Percentiles rank a stretch among this genome's conserved stretches.
These are phyloP conservation scores for Catagonus wagneri DNA, from an alignment of 2,113 vertebrate genomes.

Conservation along the genomic window DNA sequence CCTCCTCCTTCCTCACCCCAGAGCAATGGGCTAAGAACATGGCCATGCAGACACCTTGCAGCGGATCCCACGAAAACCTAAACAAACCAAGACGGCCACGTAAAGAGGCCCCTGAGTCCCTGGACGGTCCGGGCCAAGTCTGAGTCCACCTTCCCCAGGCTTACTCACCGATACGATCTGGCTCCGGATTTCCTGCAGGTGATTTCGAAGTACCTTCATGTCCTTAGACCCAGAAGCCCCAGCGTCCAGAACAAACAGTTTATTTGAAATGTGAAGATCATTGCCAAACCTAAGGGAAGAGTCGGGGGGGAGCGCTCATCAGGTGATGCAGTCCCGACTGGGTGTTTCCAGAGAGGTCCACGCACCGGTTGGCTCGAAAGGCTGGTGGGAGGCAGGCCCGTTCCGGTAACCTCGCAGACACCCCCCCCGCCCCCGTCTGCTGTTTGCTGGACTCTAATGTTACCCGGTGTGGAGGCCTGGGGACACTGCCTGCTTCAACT, in stretches of 20 bases:
- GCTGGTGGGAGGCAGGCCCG: too few relatives aligned
- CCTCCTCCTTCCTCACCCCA: background rate
- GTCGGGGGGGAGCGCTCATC: too few relatives aligned
- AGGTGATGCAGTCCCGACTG: fast-evolving
- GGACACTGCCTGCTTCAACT: fast-evolving
- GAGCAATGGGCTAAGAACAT: background rate
- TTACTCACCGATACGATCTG: conserved; percentile 92
- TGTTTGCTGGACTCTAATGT: background rate
- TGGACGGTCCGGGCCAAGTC: fast-evolving
- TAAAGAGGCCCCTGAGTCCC: background rate
- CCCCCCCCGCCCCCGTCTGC: background rate
- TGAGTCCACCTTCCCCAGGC: too few relatives aligned
- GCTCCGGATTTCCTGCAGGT: conserved; percentile 95
- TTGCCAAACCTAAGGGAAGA: conserved; percentile 93
- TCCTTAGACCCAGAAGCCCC: conserved; percentile 97
- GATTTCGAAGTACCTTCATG: conserved; percentile 95
- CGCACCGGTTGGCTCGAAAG: background rate
- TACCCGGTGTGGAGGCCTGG: background rate
- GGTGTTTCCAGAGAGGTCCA: background rate
- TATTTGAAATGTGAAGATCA: conserved; percentile 95
- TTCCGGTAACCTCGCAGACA: background rate
- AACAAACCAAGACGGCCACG: background rate
- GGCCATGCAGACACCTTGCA: fast-evolving
- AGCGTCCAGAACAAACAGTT: conserved; percentile 95
- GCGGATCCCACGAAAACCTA: background rate